Evolutionary conservation across 1,140 invertebrate species (phyloP).

Genomic region (Hestina assimilis): DNA sequence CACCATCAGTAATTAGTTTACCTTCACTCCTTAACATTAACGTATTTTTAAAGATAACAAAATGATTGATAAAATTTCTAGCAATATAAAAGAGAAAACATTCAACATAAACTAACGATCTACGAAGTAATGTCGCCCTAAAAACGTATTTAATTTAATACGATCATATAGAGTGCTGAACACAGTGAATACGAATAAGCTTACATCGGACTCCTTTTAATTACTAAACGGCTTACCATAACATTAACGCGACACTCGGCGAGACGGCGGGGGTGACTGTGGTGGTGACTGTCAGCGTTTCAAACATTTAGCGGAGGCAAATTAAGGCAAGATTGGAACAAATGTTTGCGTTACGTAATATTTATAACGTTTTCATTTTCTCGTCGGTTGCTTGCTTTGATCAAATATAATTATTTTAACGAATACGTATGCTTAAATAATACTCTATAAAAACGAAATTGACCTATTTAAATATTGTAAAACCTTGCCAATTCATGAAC

Average conservation of each 20-base stretch:
- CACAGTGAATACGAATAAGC: background rate
- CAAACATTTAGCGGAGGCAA: background rate
- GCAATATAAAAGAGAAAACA: too few relatives aligned
- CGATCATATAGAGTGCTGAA: background rate
- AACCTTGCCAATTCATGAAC: too few relatives aligned
- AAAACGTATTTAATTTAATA: background rate
- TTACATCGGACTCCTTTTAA: background rate
- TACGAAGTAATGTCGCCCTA: background rate
- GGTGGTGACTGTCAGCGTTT: background rate
- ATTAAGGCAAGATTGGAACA: background rate
- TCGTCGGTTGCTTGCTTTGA: background rate
- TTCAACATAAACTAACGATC: too few relatives aligned
- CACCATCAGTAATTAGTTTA: too few relatives aligned
- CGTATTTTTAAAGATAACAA: too few relatives aligned
- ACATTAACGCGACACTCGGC: background rate
- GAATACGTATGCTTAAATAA: too few relatives aligned
- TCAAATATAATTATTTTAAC: too few relatives aligned
- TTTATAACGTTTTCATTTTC: background rate
- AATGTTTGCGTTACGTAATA: background rate
- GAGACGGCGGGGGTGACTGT: too few relatives aligned
- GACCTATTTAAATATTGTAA: too few relatives aligned
- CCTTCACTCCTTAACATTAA: too few relatives aligned
- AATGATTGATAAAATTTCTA: too few relatives aligned
- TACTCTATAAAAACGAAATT: too few relatives aligned
- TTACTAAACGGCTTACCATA: background rate